phyloP scores from a whole-genome alignment of 1,140 invertebrate genomes.

The Paralvinella palmiformis region DNA sequence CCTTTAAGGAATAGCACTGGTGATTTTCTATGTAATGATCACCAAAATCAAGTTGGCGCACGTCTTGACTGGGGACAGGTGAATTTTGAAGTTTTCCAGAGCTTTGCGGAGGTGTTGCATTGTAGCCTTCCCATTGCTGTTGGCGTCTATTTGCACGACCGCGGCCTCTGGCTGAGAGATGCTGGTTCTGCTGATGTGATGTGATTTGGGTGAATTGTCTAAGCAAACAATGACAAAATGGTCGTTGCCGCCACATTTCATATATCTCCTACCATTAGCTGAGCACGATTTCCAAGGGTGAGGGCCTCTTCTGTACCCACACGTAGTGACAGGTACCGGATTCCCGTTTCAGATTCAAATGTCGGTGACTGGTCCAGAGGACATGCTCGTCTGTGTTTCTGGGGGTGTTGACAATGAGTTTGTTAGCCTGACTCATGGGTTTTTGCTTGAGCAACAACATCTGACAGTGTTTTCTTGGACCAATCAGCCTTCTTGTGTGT shows the following conservation, averaged over 20 bases:
- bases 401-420: background rate
- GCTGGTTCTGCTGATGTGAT: background rate
- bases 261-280: background rate
- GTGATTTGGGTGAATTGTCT: background rate
- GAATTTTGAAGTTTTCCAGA: no score
- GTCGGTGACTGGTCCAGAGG: background rate
- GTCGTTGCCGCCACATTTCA: slow-evolving; percentile 1
- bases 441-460: background rate
- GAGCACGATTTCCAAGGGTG: slow-evolving; percentile 2
- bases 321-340: background rate
- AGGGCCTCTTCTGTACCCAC: background rate
- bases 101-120: no score
- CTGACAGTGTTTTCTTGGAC: slow-evolving; percentile 1
- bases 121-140: background rate
- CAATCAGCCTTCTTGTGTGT: background rate
- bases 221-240: background rate
- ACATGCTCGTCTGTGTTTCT: background rate
- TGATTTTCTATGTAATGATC: no score
- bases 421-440: background rate
- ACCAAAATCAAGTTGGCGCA: no score
- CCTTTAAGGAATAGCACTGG: no score
- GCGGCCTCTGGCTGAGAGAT: background rate
- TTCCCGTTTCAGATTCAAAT: background rate
- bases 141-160: background rate
- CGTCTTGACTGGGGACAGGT: no score